A percentile compares a stretch with the other conserved stretches of the same genome.
Evolutionary conservation across 1,140 invertebrate genomes (phyloP).

Genomic region (Psix sp.): DNA sequence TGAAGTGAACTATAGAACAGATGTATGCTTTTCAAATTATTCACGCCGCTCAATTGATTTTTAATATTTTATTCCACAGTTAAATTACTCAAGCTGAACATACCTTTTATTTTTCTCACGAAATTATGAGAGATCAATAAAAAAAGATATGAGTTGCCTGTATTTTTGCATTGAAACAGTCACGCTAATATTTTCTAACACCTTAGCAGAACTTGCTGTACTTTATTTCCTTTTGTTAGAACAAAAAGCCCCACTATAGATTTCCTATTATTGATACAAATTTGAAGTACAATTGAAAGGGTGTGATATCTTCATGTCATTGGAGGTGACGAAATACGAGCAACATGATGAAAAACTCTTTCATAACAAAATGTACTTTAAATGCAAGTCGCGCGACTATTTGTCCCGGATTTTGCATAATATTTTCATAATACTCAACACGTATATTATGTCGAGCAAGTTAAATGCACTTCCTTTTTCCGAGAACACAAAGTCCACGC

Average conservation of each 20-base stretch:
- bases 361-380: neutral
- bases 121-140: no score
- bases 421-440: conserved; percentile 28
- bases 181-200: no score
- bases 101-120: neutral
- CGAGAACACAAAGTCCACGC: conserved; percentile 7
- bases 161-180: no score
- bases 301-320: no score
- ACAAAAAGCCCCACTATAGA: no score
- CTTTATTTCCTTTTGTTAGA: no score
- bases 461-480: conserved; percentile 24
- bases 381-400: conserved; percentile 11
- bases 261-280: neutral
- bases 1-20: no score
- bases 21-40: conserved; percentile 12
- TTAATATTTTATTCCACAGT: conserved; percentile 15
- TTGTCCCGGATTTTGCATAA: conserved; percentile 6
- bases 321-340: no score
- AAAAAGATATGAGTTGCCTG: no score
- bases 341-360: neutral
- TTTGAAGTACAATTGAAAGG: no score
- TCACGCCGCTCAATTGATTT: conserved; percentile 15
- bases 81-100: neutral
- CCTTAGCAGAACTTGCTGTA: no score
- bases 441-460: neutral